Base-by-base conservation (phyloP, 2,797 vertebrate genomes). In the Hypotaenidia okinawae region DNA sequence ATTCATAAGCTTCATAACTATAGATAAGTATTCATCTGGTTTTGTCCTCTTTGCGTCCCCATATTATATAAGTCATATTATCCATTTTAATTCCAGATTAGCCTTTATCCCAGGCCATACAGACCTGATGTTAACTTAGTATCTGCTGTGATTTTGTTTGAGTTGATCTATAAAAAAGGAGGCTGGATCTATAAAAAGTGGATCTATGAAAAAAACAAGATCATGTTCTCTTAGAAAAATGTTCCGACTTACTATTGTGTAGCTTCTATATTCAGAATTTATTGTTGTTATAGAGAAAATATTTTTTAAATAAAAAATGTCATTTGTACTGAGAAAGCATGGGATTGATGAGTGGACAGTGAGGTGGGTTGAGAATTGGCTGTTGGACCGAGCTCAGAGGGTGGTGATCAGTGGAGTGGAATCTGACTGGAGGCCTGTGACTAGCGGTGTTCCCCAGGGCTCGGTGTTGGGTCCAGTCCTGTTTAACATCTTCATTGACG, bases 41-140 rank as follows among this genome's bases (percentile, higher is more conserved):
- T 93, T 85, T 87, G 43, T 86, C 47, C 43, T 70, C 69, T 61
- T 39, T 28, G 41, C 2, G 47, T 58, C 32, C 18, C 16, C 27
- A 4, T 70, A 19, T 72, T 89, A 88, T 54, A 6, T 47, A 95
- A 93, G 28, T 87, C 66, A 28, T 74, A 62, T 37, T 84, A 85
- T 89, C 86, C 41, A 17, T 83, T 75, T 90, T 84, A 86, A 94
- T 94, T 91, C 83, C 68, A 57, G 61, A 52, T 88, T 87, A 91
- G 66, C 84, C 59, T 80, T 90, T 87, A 43, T 69, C n/a, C 39
- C 39, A 88, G 33, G 22, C 58, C 15, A 10, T 30, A 15, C 6
- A 32, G 32, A 61, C 43, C 45, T 88, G 28, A 54, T 76, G 41
- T 66, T 72, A 16, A 18, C 24, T 72, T 85, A 14, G 13, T 80